Evolutionary conservation across 2,888 invertebrate genomes (phyloP).

Genomic region (Apocheima hispidaria): DNA sequence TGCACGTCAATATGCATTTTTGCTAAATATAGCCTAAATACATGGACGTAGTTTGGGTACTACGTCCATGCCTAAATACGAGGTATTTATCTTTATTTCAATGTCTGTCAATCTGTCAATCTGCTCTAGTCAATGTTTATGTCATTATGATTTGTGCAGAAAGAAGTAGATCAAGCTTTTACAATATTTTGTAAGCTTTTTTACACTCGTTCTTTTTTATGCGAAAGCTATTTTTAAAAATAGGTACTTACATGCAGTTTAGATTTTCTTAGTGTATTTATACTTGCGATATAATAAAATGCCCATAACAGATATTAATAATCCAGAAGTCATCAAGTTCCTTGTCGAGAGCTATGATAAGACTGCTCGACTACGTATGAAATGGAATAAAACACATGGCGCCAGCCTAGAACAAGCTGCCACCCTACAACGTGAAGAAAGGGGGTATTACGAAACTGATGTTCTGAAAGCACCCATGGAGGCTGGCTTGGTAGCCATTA

Average conservation of each 20-base stretch:
- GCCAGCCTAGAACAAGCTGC: conserved; percentile 55
- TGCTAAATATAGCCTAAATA: too few relatives aligned
- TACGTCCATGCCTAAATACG: too few relatives aligned
- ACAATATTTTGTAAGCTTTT: background rate
- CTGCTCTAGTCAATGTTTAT: too few relatives aligned
- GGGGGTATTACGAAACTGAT: conserved; percentile 52
- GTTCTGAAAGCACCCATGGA: conserved; percentile 43
- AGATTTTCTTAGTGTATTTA: background rate
- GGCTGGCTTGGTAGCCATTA: conserved; percentile 49
- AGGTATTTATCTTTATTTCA: too few relatives aligned
- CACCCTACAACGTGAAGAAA: conserved; percentile 53
- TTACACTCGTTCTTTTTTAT: background rate
- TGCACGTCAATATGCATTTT: too few relatives aligned
- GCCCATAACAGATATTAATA: conserved; percentile 59
- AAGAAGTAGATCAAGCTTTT: too few relatives aligned
- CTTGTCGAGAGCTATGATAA: conserved; percentile 63
- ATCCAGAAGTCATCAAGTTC: conserved; percentile 60
- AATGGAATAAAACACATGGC: conserved; percentile 53
- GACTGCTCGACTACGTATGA: conserved; percentile 58
- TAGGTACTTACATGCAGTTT: background rate
- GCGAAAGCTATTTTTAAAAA: background rate
- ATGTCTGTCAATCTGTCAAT: too few relatives aligned
- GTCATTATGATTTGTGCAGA: too few relatives aligned
- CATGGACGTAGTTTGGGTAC: too few relatives aligned
- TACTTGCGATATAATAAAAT: conserved; percentile 42